Percentiles rank a stretch among this genome's conserved stretches.
Conservation (phyloP, 1,140 invertebrate species). For the Drosophila ercepeae region DNA sequence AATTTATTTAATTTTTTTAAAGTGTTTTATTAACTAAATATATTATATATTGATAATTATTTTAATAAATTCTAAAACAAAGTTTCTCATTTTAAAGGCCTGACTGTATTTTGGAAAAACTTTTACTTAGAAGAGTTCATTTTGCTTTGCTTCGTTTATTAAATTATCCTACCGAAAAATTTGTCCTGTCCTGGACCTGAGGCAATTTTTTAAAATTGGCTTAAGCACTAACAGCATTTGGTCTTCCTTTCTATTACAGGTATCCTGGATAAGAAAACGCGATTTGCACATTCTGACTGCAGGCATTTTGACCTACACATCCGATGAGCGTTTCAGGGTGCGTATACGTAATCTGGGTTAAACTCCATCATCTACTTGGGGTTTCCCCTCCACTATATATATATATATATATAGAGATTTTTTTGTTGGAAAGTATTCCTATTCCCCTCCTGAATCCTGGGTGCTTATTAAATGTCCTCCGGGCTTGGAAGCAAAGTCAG, state of each 20-base stretch:
- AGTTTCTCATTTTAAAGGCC: background rate
- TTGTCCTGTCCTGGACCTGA: slow-evolving; percentile 30
- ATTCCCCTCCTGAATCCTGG: background rate
- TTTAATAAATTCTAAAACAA: background rate
- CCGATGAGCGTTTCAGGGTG: slow-evolving; percentile 89
- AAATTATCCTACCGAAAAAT: slow-evolving; percentile 58
- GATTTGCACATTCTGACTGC: slow-evolving; percentile 91
- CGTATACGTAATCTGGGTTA: slow-evolving; percentile 59
- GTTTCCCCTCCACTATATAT: background rate
- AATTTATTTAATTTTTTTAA: no score
- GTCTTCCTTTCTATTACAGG: slow-evolving; percentile 84
- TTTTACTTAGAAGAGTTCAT: slow-evolving; percentile 41
- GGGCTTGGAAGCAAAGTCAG: slow-evolving; percentile 71
- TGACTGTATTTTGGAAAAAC: slow-evolving; percentile 6
- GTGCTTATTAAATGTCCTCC: slow-evolving; percentile 67
- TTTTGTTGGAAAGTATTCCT: background rate
- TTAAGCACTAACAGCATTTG: slow-evolving; percentile 63
- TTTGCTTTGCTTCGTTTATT: slow-evolving; percentile 70
- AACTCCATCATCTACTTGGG: slow-evolving; percentile 23
- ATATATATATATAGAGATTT: no score
- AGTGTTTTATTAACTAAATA: background rate
- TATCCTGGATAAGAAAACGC: slow-evolving; percentile 90
- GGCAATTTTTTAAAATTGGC: slow-evolving; percentile 77
- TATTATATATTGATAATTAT: no score
- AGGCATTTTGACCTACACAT: slow-evolving; percentile 90